phyloP scores from a whole-genome alignment of 92 coral and sea anemone species.

The Zoanthus solanderi region DNA sequence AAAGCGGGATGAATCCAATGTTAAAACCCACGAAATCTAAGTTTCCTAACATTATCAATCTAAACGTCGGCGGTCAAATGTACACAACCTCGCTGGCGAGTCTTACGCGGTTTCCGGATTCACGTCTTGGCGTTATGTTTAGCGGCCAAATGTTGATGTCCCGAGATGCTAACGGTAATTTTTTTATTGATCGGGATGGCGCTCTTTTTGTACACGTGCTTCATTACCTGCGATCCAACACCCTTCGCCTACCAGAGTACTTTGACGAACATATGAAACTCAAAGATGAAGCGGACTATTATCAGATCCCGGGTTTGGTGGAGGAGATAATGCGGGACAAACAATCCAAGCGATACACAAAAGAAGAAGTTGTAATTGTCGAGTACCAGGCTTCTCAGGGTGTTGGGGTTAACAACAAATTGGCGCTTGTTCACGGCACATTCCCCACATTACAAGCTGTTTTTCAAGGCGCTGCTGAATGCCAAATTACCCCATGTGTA shows the following conservation, averaged over 20 bases:
- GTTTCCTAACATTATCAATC: conserved; percentile 77
- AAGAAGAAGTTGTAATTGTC: conserved; percentile 37
- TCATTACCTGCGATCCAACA: conserved; percentile 77
- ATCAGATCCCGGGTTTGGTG: conserved; percentile 68
- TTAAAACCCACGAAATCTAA: conserved; percentile 25
- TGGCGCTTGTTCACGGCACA: conserved; percentile 31
- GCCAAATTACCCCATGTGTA: conserved; percentile 42
- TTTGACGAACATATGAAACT: conserved; percentile 85
- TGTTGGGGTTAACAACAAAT: conserved; percentile 21
- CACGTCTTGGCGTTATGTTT: conserved; percentile 86
- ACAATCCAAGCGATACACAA: conserved; percentile 24
- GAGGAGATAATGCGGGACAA: conserved; percentile 44
- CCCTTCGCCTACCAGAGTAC: conserved; percentile 78
- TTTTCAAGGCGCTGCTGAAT: conserved; percentile 38
- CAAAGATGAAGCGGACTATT: conserved; percentile 83
- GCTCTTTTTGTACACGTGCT: conserved; percentile 77
- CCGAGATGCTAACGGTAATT: conserved; percentile 82
- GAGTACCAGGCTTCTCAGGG: conserved; percentile 28
- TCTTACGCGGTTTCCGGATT: conserved; percentile 74
- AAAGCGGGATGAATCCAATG: not conserved
- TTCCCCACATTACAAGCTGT: conserved; percentile 31
- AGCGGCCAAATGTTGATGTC: conserved; percentile 80
- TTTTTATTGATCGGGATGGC: conserved; percentile 88
- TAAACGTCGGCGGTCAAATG: conserved; percentile 85
- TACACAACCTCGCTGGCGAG: conserved; percentile 86